Percentiles rank a stretch among this genome's conserved stretches.
These are phyloP conservation scores for Dicaeum eximium DNA, from an alignment of 2,113 vertebrate genomes.

Conservation along the genomic window DNA sequence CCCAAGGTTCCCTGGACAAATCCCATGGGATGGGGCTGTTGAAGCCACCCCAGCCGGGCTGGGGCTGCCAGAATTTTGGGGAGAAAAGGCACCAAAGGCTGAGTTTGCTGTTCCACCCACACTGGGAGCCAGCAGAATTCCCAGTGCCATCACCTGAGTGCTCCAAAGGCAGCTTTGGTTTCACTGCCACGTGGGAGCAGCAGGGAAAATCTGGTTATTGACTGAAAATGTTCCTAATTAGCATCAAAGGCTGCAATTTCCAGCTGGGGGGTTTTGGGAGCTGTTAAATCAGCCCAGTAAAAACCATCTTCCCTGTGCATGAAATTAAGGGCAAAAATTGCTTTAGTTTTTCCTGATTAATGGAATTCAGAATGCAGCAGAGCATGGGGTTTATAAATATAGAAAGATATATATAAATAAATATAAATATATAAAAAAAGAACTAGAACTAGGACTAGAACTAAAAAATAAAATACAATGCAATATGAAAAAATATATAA, in stretches of 20 bases:
- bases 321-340: not conserved
- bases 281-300: not conserved
- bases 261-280: not conserved
- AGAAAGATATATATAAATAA: not conserved
- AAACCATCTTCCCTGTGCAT: not conserved
- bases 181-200: not conserved
- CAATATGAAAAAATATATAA: too few relatives aligned
- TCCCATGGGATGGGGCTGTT: not conserved
- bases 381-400: not conserved
- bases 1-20: not conserved
- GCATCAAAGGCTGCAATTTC: not conserved
- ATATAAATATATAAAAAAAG: too few relatives aligned
- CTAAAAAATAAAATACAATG: not conserved
- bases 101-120: rapidly evolving
- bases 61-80: not conserved
- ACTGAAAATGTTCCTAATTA: not conserved
- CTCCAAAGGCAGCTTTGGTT: not conserved
- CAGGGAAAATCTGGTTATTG: not conserved
- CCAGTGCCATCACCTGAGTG: rapidly evolving
- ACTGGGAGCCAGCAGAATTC: not conserved
- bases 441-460: not conserved
- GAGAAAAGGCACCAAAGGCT: not conserved
- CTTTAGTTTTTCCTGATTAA: not conserved
- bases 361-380: not conserved
- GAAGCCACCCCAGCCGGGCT: not conserved